A percentile compares a stretch with the other conserved stretches of the same genome.
phyloP scores from a whole-genome alignment of 2,888 invertebrate species.

The Spilarctia lutea region DNA sequence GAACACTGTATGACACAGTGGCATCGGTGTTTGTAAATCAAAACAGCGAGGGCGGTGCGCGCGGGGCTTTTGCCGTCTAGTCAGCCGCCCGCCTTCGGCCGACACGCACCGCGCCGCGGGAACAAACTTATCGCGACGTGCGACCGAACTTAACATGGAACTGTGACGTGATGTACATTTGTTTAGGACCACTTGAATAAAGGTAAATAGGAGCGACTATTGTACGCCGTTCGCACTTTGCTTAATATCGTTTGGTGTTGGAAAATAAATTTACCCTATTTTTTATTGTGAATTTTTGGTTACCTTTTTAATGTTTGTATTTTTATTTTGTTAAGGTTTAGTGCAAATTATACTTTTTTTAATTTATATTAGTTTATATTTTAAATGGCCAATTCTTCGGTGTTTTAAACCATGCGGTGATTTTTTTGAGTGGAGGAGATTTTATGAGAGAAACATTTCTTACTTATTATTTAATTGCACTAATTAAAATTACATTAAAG shows the following conservation, averaged over 20 bases:
- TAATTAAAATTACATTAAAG: background rate
- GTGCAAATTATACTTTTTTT: background rate
- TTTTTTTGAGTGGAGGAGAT: background rate
- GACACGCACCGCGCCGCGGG: constrained; percentile 61
- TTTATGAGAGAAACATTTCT: background rate
- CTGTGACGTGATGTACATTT: constrained; percentile 54
- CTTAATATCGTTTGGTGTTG: constrained; percentile 11
- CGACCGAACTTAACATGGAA: constrained; percentile 50
- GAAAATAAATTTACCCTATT: background rate
- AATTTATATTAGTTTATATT: background rate
- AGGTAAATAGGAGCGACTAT: constrained; percentile 51
- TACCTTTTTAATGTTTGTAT: background rate
- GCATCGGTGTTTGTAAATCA: constrained; percentile 67
- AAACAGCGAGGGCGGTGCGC: constrained; percentile 58
- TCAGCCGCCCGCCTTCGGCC: constrained; percentile 76
- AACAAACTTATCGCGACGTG: constrained; percentile 36
- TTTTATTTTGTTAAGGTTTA: background rate
- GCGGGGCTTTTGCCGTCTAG: constrained; percentile 64
- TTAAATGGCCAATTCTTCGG: background rate
- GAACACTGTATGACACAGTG: constrained; percentile 59
- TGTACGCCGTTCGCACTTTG: constrained; percentile 32
- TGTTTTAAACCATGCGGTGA: background rate
- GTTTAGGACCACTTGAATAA: constrained; percentile 51
- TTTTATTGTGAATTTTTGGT: background rate
- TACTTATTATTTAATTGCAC: background rate